Base-by-base conservation (phyloP, 37 sponge, comb jelly and placozoan genomes). In the Eunapius fragilis region DNA sequence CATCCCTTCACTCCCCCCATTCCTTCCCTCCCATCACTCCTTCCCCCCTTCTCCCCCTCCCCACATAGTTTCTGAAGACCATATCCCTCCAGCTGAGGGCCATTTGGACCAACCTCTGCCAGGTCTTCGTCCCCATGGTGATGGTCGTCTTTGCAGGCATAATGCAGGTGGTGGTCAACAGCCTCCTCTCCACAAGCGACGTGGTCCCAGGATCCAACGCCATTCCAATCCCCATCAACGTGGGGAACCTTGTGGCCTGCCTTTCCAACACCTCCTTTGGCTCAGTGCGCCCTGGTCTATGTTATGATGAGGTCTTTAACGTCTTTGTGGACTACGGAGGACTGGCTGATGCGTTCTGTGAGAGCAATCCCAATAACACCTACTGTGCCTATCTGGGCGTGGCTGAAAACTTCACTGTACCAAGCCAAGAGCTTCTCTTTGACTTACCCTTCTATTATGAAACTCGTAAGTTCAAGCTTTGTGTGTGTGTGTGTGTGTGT, bases 131-230 rank as follows among this genome's bases (percentile, higher is more conserved):
- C 80, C 94, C 94, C 2, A 27, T 88, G 4, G 74, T 90, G 31
- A 84, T 94, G 79, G 74, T 94, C 28, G 12, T 36, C 25, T 88
- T 94, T 80, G 91, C 88, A 0, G 94, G 94, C 3, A 48, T 94
- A 68, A 88, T 94, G 81, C 94, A 94, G 75, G 58, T 94, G 25
- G 80, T 94, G 37, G 49, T 89, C 70, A 94, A 94, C 74, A 58
- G 58, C 58, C 58, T 58, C 58, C 27, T 48, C 31, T 70, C 91
- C 23, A 71, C 91, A 13, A 34, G 30, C 25, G 32, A 32, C 47
- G 74, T 74, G 13, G 75, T 90, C 24, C 94, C 94, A 0, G 94
- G 94, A 4, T 80, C 86, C 19, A 79, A 81, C 17, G 47, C 78
- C 0, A 27, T 87, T 25, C 78, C 74, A 26, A 50, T 89, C 25